Percentiles rank a stretch among this genome's conserved stretches.
Evolutionary conservation across 2,888 invertebrate genomes (phyloP).

Genomic region (Tridacna crocea): DNA sequence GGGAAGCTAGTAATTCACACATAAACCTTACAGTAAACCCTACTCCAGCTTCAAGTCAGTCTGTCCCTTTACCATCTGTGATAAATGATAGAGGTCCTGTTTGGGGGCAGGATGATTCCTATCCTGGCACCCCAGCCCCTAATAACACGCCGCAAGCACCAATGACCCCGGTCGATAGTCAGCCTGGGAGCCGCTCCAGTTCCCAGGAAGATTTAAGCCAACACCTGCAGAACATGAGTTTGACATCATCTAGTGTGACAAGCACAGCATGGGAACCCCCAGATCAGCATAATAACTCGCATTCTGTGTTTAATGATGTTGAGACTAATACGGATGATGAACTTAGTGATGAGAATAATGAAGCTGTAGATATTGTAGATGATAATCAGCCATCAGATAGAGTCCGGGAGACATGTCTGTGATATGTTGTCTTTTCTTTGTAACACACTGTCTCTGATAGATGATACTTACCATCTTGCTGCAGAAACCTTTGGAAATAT

Average conservation of each 20-base stretch:
- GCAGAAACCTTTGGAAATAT: background rate
- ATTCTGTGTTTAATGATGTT: background rate
- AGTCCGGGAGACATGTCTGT: slow-evolving; percentile 22
- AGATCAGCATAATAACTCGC: background rate
- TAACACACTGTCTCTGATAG: background rate
- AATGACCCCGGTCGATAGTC: slow-evolving; percentile 77
- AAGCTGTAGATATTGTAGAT: background rate
- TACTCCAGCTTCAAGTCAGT: slow-evolving; percentile 36
- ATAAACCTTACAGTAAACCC: background rate
- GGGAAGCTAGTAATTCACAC: slow-evolving; percentile 54
- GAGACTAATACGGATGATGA: slow-evolving; percentile 12
- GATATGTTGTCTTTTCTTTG: background rate
- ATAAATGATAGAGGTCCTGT: slow-evolving; percentile 21
- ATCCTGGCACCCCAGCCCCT: slow-evolving; percentile 73
- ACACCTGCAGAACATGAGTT: slow-evolving; percentile 71
- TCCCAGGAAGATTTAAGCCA: slow-evolving; percentile 74
- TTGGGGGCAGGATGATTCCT: slow-evolving; percentile 50
- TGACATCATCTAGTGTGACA: slow-evolving; percentile 39
- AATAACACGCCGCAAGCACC: slow-evolving; percentile 78
- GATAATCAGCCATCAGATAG: background rate
- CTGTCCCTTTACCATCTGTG: slow-evolving; percentile 22
- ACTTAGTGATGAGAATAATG: slow-evolving; percentile 17
- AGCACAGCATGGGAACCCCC: background rate
- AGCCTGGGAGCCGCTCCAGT: slow-evolving; percentile 68
- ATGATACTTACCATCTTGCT: background rate